Conservation (phyloP, 2,888 invertebrate genomes). For the Portevinia maculata region DNA sequence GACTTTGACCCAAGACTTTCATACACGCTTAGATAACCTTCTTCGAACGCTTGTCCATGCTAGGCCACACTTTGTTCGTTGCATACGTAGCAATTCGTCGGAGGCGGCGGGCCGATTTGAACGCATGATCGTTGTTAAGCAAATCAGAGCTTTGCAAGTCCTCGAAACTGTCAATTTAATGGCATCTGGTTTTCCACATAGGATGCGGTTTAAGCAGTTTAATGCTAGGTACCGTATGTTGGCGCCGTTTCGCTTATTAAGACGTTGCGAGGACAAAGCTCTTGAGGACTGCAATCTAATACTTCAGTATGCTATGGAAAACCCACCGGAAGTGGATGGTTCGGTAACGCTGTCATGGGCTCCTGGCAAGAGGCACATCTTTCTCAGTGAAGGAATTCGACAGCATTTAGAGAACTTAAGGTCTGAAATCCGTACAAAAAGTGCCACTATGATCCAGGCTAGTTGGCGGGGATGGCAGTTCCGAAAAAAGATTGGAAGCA, state of each 20-base stretch:
- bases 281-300: constrained; percentile 90
- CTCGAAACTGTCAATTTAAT: constrained; percentile 97
- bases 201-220: constrained; percentile 97
- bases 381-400: constrained; percentile 95
- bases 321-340: constrained; percentile 85
- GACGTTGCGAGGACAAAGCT: constrained; percentile 88
- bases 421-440: constrained; percentile 89
- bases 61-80: constrained; percentile 96
- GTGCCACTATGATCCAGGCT: constrained; percentile 92
- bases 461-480: constrained; percentile 93
- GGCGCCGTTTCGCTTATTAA: constrained; percentile 89
- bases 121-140: constrained; percentile 91
- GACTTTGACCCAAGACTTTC: constrained; percentile 97
- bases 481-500: constrained; percentile 86
- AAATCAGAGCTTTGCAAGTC: constrained; percentile 95
- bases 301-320: constrained; percentile 88
- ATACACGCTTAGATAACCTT: constrained; percentile 95
- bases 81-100: constrained; percentile 93
- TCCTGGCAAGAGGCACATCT: constrained; percentile 95
- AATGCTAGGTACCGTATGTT: constrained; percentile 92
- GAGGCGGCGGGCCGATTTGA: constrained; percentile 94
- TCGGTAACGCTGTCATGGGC: constrained; percentile 92
- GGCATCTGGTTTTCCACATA: constrained; percentile 97
- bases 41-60: constrained; percentile 95
- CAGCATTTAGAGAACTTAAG: constrained; percentile 94